Base-by-base conservation (phyloP, 2,797 vertebrate species). In the Babyrousa celebensis region DNA sequence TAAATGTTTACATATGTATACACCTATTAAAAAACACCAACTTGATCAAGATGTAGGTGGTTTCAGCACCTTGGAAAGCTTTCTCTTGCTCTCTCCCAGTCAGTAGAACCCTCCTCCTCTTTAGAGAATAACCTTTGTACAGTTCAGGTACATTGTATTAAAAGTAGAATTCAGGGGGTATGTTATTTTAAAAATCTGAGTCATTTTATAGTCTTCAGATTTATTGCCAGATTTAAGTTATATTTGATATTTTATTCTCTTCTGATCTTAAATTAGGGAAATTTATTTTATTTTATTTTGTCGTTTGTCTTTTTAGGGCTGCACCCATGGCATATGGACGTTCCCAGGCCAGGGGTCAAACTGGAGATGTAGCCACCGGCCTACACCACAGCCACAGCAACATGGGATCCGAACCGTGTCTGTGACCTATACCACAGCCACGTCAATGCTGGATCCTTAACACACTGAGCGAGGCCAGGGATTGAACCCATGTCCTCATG, bases 181-280 rank as follows among this genome's bases (percentile, higher is more conserved):
- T 65, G 6, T 32, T 79, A 70, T 91, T 67, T 16, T 1, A 7
- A 52, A 63, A 86, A 93, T 80, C 10, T 27, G 65, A 79, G 85
- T 12, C 62, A 29, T 63, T 83, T 89, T 82, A 36, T 83, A 40
- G 83, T 91, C n/a, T 80, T 74, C 40, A 54, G 17, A 82, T 92
- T 96, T 94, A 5, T 95, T 78, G 7, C 32, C 75, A 43, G 32
- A 62, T 84, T 83, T 65, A 89, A 91, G 63, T 93, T 96, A 20
- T 12, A 75, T 83, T 91, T 92, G n/a, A 60, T 80, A 6, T 60
- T 18, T 93, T 90, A 52, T 14, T 89, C 25, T 93, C 23, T 88
- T 96, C 9, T 94, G 9, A 87, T 58, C 58, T 93, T 80, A 92
- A 54, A 36, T 86, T 70, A 86, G 62, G 85, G 29, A 89, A 79